Base-by-base conservation (phyloP, 2,113 vertebrate genomes). In the Brienomyrus longianalis region DNA sequence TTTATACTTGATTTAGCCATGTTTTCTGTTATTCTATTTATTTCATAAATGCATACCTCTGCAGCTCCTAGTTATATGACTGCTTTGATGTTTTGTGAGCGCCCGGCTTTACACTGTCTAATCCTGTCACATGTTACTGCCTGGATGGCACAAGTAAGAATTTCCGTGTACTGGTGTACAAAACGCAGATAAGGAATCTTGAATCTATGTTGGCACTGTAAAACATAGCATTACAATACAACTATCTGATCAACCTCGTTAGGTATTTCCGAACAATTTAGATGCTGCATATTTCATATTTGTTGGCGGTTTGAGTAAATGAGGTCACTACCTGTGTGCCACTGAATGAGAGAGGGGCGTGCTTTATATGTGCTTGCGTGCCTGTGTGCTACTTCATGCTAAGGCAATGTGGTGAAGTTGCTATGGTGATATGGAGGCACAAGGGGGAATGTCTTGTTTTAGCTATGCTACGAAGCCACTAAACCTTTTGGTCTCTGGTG, bases 391-490 rank as follows among this genome's bases (percentile, higher is more conserved):
- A 43, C 54, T 54, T 88, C 56, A 88, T 45, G 52, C 54, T 88
- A 62, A 43, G 54, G 86, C 39, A 62, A 23, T 11, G 56, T 62
- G 56, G 23, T 88, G 87, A 62, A n/a, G 87, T 88, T 88, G 87
- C 54, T 43, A 88, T 87, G 51, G 85, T 54, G 85, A 87, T 87
- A 86, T 15, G n/a, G 47, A 86, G 23, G n/a, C 83, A 86, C 11
- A 3, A 80, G 83, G 83, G 48, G 51, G 51, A 43, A 54, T 87
- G 85, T 54, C 85, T 86, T 50, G 45, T 48, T 48, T 51, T 51
- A 86, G 45, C 85, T 87, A 54, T 15, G 11, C 11, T 86, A 17
- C 5, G 6, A 54, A 86, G 9, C 50, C 23, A 15, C 85, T 87
- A 87, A 87, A 54, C 85, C 85, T 87, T 52, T 31, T 35, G 85